Evolutionary conservation across 1,140 invertebrate species (phyloP).

Genomic region (Halesus radiatus): DNA sequence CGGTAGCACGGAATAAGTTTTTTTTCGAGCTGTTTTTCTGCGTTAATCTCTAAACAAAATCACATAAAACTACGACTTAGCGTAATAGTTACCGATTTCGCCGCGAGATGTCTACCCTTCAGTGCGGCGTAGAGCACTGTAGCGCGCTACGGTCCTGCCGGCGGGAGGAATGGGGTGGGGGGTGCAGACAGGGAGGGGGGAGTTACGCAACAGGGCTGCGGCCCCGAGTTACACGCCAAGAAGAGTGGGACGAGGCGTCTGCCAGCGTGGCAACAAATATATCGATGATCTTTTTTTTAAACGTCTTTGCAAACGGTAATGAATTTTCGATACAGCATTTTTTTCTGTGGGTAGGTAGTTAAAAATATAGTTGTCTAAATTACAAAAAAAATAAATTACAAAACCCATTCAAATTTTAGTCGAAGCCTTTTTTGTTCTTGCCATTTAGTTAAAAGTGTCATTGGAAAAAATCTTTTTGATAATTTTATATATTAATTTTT

Average conservation of each 20-base stretch:
- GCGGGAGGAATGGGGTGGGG: neutral
- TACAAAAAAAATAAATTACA: too few relatives aligned
- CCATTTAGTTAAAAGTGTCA: too few relatives aligned
- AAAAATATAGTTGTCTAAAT: too few relatives aligned
- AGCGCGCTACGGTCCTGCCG: constrained; percentile 17
- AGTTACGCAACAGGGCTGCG: constrained; percentile 44
- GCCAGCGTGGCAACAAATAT: neutral
- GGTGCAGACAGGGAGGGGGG: constrained; percentile 10
- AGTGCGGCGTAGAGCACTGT: constrained; percentile 38
- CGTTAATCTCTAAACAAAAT: constrained; percentile 1
- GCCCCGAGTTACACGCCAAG: constrained; percentile 11
- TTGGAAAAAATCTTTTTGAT: too few relatives aligned
- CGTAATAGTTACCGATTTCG: constrained; percentile 30
- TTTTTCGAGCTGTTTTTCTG: neutral
- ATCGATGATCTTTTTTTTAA: too few relatives aligned
- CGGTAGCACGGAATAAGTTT: constrained; percentile 32
- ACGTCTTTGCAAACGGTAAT: too few relatives aligned
- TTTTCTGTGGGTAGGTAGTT: too few relatives aligned
- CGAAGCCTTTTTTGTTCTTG: too few relatives aligned
- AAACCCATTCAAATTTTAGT: too few relatives aligned
- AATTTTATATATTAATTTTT: too few relatives aligned
- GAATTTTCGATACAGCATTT: too few relatives aligned
- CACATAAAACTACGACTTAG: constrained; percentile 17
- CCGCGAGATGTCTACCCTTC: constrained; percentile 32
- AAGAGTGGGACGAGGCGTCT: neutral